phyloP scores from a whole-genome alignment of 2,113 vertebrate species.

The Setophaga coronata region DNA sequence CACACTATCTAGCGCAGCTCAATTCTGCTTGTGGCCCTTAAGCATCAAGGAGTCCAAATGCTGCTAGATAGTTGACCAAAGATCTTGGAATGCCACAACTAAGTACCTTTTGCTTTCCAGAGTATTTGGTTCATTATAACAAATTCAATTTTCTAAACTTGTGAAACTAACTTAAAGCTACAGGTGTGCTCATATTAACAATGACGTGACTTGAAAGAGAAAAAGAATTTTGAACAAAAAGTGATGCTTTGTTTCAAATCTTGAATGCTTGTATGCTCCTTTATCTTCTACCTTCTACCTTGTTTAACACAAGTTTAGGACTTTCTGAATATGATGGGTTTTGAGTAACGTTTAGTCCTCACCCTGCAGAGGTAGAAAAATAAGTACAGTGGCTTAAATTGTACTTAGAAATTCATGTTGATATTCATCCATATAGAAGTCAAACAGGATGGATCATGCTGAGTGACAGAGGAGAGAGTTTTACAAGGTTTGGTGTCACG shows the following conservation, averaged over 20 bases:
- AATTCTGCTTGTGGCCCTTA: neutral
- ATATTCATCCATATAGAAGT: neutral
- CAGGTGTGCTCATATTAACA: neutral
- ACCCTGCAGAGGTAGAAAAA: neutral
- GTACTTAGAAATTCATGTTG: neutral
- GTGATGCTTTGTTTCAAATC: neutral
- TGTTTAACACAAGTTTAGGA: neutral
- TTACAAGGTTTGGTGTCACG: neutral
- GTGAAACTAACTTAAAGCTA: neutral
- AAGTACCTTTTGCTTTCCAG: neutral
- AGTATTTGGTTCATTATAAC: neutral
- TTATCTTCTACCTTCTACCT: accelerated
- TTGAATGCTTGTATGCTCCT: neutral
- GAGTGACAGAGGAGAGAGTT: neutral
- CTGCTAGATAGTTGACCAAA: neutral
- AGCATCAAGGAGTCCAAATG: neutral
- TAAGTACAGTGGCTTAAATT: neutral
- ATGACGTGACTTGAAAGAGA: neutral
- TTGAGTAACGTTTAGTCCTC: neutral
- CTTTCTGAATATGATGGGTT: neutral
- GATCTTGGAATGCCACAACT: neutral
- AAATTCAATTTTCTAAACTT: neutral
- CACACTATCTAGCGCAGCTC: neutral
- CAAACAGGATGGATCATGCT: neutral
- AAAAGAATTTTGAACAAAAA: neutral